Percentiles rank a stretch among this genome's conserved stretches.
These are phyloP conservation scores for Dynastes maya DNA, from an alignment of 2,888 invertebrate genomes.

Conservation along the genomic window DNA sequence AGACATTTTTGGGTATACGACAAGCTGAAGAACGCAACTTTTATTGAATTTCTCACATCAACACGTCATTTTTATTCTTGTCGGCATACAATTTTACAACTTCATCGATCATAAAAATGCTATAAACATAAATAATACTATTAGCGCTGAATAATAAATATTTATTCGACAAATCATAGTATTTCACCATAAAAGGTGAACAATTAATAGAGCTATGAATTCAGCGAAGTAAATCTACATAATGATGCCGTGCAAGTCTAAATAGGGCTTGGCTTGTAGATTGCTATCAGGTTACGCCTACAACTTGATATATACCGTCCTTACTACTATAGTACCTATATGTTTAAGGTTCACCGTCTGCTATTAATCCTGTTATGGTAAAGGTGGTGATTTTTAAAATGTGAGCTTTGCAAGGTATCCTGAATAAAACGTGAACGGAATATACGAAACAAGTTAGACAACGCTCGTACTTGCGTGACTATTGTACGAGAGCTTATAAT, in stretches of 20 bases:
- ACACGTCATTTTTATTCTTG: slow-evolving; percentile 2
- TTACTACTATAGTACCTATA: not conserved
- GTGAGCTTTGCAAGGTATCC: not conserved
- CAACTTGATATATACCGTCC: not conserved
- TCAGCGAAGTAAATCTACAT: not conserved
- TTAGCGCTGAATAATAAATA: not conserved
- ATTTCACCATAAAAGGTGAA: too few species aligned
- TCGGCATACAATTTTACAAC: not conserved
- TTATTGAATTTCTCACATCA: not conserved
- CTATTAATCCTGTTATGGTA: not conserved
- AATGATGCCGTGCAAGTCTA: not conserved
- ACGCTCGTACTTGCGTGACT: not conserved
- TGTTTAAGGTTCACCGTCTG: not conserved
- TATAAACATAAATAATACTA: not conserved
- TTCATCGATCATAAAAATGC: not conserved
- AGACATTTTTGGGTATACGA: not conserved
- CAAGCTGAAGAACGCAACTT: not conserved
- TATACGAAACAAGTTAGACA: not conserved
- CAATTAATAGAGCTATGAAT: not conserved
- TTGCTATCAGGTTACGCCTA: not conserved
- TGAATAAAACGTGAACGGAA: not conserved
- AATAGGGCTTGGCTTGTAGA: not conserved
- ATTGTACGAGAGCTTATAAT: too few species aligned
- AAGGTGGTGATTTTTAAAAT: not conserved
- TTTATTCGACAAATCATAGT: too few species aligned